phyloP scores from a whole-genome alignment of 2,888 invertebrate species.

The Nemurella pictetii region DNA sequence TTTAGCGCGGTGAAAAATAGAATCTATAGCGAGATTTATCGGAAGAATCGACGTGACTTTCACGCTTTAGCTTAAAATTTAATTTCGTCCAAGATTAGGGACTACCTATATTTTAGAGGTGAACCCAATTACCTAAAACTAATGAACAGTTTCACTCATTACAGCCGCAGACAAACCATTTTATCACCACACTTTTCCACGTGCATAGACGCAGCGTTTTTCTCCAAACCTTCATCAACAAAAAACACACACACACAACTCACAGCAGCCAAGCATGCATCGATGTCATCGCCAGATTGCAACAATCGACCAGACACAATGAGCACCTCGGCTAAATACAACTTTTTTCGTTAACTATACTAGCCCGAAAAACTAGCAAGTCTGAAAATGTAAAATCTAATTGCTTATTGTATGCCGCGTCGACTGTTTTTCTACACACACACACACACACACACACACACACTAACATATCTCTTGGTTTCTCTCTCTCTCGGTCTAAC shows the following conservation, averaged over 20 bases:
- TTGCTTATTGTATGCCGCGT: slow-evolving; percentile 1
- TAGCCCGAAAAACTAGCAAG: neutral
- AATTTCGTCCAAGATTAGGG: no score
- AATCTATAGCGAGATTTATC: no score
- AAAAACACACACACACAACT: neutral
- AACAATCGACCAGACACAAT: neutral
- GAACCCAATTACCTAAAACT: no score
- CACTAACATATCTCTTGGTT: no score
- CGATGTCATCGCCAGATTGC: neutral
- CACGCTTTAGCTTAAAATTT: no score
- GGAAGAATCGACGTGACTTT: no score
- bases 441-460: no score
- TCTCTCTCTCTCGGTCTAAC: no score
- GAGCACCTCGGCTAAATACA: neutral
- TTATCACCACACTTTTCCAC: neutral
- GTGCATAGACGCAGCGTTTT: neutral
- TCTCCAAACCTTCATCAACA: neutral
- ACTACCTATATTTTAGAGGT: no score
- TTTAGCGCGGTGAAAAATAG: no score
- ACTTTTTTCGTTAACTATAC: neutral
- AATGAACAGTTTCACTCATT: no score
- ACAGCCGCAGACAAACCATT: no score
- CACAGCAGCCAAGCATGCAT: neutral
- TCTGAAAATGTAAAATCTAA: slow-evolving; percentile 15
- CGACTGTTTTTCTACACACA: neutral